These are phyloP conservation scores for Stomorhina lunata DNA, from an alignment of 2,888 invertebrate species.

Conservation along the genomic window DNA sequence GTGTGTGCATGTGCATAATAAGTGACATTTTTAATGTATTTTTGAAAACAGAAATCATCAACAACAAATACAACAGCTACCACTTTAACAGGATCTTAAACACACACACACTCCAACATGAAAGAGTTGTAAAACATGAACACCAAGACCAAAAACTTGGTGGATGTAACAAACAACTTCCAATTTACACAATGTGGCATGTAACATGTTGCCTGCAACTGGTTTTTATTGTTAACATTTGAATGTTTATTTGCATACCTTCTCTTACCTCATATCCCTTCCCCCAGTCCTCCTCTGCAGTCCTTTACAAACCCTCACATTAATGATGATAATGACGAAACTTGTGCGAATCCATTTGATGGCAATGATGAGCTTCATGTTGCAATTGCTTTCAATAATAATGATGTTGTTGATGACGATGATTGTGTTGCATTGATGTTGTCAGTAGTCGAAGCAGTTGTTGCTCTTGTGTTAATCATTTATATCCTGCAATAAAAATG, in stretches of 20 bases:
- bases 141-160: not conserved
- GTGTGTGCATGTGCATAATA: slow-evolving; percentile 1
- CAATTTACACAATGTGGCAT: slow-evolving; percentile 54
- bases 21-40: slow-evolving; percentile 55
- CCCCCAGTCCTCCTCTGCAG: not conserved
- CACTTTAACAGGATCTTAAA: not conserved
- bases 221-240: slow-evolving; percentile 26
- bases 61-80: slow-evolving; percentile 6
- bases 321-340: not conserved
- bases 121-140: slow-evolving; percentile 5
- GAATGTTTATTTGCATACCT: slow-evolving; percentile 10
- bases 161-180: slow-evolving; percentile 45
- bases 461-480: not conserved
- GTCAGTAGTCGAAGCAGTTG: not conserved
- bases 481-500: not conserved
- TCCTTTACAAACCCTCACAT: slow-evolving; percentile 20
- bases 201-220: slow-evolving; percentile 36
- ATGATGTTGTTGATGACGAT: not conserved
- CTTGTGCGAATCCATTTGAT: not conserved
- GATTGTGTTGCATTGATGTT: slow-evolving; percentile 24
- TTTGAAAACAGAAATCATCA: slow-evolving; percentile 49
- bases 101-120: not conserved
- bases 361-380: slow-evolving; percentile 2
- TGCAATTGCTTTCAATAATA: no score
- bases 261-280: not conserved